Percentiles rank a stretch among this genome's conserved stretches.
phyloP scores from a whole-genome alignment of 2,113 vertebrate species.

The Epinephelus lanceolatus region DNA sequence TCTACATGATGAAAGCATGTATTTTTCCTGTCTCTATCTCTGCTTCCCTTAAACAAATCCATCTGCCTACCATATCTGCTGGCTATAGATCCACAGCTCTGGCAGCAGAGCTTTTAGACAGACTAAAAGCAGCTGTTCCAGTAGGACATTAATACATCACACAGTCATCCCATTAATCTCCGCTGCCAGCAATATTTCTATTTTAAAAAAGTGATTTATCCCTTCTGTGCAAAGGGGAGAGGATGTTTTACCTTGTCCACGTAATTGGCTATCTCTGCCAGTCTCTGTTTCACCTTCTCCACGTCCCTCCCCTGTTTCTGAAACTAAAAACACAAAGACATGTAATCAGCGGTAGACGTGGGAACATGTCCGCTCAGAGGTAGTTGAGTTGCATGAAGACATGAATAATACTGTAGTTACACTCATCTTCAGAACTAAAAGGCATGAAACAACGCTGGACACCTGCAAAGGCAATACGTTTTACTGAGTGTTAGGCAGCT shows the following conservation, averaged over 20 bases:
- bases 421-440: slow-evolving; percentile 25
- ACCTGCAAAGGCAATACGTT: slow-evolving; percentile 37
- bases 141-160: slow-evolving; percentile 70
- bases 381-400: background rate
- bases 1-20: slow-evolving; percentile 23
- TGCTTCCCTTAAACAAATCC: slow-evolving; percentile 42
- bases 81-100: slow-evolving; percentile 31
- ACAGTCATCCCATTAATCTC: slow-evolving; percentile 69
- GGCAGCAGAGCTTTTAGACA: slow-evolving; percentile 33
- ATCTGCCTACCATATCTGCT: slow-evolving; percentile 26
- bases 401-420: background rate
- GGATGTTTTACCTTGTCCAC: slow-evolving; percentile 94
- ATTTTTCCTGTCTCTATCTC: slow-evolving; percentile 33
- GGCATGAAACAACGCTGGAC: slow-evolving; percentile 13
- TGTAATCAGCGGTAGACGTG: slow-evolving; percentile 10
- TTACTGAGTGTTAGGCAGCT: slow-evolving; percentile 39
- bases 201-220: slow-evolving; percentile 77
- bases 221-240: slow-evolving; percentile 47
- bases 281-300: slow-evolving; percentile 95
- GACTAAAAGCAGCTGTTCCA: slow-evolving; percentile 68
- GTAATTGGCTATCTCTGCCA: slow-evolving; percentile 98
- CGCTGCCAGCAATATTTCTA: slow-evolving; percentile 68
- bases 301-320: slow-evolving; percentile 97
- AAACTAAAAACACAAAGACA: slow-evolving; percentile 86
- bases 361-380: background rate